A percentile compares a stretch with the other conserved stretches of the same genome.
Evolutionary conservation across 2,888 invertebrate species (phyloP).

Genomic region (Orchesellides sinensis): DNA sequence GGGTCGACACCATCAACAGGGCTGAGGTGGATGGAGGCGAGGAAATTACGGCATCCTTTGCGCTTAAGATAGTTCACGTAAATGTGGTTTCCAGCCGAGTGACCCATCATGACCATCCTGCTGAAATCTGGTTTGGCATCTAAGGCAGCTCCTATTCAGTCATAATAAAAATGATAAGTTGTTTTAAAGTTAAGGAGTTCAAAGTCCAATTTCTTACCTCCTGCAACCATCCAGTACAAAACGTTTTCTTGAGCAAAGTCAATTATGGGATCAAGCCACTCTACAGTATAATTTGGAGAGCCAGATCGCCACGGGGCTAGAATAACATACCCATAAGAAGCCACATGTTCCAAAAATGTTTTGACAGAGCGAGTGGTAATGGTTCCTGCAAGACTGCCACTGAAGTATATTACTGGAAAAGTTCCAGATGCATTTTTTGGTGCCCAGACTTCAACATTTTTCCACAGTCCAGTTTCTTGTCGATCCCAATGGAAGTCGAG

Average conservation of each 20-base stretch:
- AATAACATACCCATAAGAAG: slow-evolving; percentile 63
- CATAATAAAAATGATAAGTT: background rate
- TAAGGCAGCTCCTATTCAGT: slow-evolving; percentile 42
- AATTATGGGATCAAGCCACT: slow-evolving; percentile 60
- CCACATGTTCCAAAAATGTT: slow-evolving; percentile 49
- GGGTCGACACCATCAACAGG: slow-evolving; percentile 75
- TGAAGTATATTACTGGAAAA: slow-evolving; percentile 57
- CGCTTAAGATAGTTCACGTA: slow-evolving; percentile 65
- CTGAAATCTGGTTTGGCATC: slow-evolving; percentile 39
- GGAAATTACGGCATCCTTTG: slow-evolving; percentile 69
- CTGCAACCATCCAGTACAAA: slow-evolving; percentile 16
- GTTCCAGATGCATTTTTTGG: slow-evolving; percentile 34
- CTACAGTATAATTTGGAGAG: slow-evolving; percentile 55
- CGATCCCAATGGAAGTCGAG: slow-evolving; percentile 28
- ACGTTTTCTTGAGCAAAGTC: slow-evolving; percentile 44
- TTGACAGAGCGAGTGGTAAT: slow-evolving; percentile 45
- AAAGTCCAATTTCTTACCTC: slow-evolving; percentile 11
- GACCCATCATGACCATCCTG: slow-evolving; percentile 65
- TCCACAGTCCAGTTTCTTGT: slow-evolving; percentile 17
- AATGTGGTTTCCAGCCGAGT: slow-evolving; percentile 67
- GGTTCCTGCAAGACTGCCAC: slow-evolving; percentile 53
- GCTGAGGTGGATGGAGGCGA: slow-evolving; percentile 69
- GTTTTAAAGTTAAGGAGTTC: background rate
- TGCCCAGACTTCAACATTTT: slow-evolving; percentile 49
- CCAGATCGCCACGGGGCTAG: slow-evolving; percentile 68